These are phyloP conservation scores for Caenorhabditis afra DNA, from an alignment of 2,888 invertebrate genomes.

Conservation along the genomic window DNA sequence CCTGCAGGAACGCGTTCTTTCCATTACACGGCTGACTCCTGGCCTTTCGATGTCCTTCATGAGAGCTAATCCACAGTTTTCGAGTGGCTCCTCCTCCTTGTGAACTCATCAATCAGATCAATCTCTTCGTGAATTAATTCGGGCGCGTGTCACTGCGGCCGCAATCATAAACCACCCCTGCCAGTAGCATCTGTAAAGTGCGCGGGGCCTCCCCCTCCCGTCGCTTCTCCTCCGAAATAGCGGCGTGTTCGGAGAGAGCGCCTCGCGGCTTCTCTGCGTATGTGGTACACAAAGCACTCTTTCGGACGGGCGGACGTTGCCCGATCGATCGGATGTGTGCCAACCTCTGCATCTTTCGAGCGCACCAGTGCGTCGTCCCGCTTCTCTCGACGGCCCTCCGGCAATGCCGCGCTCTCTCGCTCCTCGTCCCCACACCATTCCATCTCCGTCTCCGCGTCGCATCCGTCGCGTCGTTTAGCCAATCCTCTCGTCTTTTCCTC, in stretches of 20 bases:
- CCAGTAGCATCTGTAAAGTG: conserved; percentile 53
- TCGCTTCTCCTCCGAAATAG: conserved; percentile 29
- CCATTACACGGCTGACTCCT: not conserved
- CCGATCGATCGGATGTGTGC: conserved; percentile 58
- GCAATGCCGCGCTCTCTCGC: conserved; percentile 28
- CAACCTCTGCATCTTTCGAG: conserved; percentile 52
- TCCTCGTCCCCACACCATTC: conserved; percentile 41
- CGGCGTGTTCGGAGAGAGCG: conserved; percentile 43
- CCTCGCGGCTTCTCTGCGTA: conserved; percentile 25
- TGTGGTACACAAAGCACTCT: conserved; percentile 52
- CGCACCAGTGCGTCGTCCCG: conserved; percentile 37
- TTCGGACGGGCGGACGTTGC: conserved; percentile 14
- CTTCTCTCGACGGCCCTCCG: conserved; percentile 20
- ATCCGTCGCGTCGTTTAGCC: conserved; percentile 57
- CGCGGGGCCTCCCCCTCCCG: conserved; percentile 34
- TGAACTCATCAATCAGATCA: conserved; percentile 2
- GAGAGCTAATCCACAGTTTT: not conserved
- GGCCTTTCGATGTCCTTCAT: too few relatives aligned
- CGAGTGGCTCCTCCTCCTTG: not conserved
- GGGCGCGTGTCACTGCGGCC: conserved; percentile 6
- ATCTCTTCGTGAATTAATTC: too few relatives aligned
- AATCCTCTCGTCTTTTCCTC: conserved; percentile 36
- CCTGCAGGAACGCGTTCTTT: not conserved
- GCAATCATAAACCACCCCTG: conserved; percentile 45
- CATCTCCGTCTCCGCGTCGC: conserved; percentile 53